Conservation (phyloP, 2,113 vertebrate genomes). For the Pogonocichla stellata region DNA sequence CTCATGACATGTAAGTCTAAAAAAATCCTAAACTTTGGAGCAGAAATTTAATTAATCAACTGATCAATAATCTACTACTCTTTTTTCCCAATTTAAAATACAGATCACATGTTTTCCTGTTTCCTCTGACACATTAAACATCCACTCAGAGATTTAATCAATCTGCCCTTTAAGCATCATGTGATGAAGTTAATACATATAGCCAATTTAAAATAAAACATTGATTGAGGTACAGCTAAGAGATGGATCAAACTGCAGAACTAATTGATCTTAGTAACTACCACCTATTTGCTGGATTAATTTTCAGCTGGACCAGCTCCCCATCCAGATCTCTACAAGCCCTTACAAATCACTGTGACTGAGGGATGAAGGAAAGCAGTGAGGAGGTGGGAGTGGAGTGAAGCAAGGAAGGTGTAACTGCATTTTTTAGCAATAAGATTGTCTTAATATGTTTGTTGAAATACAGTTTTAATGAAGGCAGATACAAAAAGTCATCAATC, state of each 20-base stretch:
- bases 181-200: background rate
- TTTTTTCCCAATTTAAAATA: background rate
- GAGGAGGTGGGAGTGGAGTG: background rate
- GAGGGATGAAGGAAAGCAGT: background rate
- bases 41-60: background rate
- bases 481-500: background rate
- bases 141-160: background rate
- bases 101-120: background rate
- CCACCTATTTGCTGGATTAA: background rate
- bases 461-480: background rate
- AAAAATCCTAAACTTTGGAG: background rate
- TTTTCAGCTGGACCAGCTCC: background rate
- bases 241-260: background rate
- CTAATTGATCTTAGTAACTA: background rate
- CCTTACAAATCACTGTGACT: background rate
- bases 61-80: background rate
- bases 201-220: background rate
- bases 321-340: fast-evolving
- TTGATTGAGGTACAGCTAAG: background rate
- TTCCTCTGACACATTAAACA: background rate
- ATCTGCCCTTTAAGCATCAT: background rate
- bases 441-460: background rate
- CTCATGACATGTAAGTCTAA: background rate
- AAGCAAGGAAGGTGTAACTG: background rate
- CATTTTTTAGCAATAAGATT: background rate